Conservation (phyloP, 2,113 vertebrate species). For the Microtus oregoni region DNA sequence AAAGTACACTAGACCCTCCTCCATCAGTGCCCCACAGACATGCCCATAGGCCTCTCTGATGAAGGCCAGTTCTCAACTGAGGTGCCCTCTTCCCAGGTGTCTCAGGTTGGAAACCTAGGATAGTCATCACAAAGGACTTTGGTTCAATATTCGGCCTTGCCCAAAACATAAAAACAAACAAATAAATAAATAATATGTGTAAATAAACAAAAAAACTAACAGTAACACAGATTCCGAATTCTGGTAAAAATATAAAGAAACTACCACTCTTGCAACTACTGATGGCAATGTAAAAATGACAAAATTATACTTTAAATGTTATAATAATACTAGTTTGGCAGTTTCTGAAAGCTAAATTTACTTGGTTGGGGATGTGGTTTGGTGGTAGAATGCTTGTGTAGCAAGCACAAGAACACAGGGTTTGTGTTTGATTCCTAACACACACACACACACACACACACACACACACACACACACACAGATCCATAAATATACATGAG, state of each 20-base stretch:
- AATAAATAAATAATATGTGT: neutral
- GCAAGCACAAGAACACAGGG: neutral
- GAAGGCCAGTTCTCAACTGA: neutral
- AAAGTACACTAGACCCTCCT: neutral
- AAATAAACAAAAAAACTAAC: neutral
- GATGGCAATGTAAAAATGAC: neutral
- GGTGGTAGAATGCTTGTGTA: neutral
- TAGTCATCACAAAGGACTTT: neutral
- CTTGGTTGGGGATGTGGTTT: neutral
- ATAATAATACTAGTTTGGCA: neutral
- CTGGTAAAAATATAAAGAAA: neutral
- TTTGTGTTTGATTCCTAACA: neutral
- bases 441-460: neutral
- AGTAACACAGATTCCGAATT: neutral
- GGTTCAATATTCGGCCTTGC: neutral
- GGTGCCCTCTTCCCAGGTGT: neutral
- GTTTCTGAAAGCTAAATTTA: neutral
- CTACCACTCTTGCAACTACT: neutral
- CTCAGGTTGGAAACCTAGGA: neutral
- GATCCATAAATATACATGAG: neutral
- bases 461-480: neutral
- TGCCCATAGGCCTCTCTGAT: too few relatives aligned
- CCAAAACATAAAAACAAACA: neutral
- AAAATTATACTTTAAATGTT: neutral
- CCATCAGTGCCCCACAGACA: neutral